Evolutionary conservation across 2,113 vertebrate genomes (phyloP).

Genomic region (Clarias macrocephalus): DNA sequence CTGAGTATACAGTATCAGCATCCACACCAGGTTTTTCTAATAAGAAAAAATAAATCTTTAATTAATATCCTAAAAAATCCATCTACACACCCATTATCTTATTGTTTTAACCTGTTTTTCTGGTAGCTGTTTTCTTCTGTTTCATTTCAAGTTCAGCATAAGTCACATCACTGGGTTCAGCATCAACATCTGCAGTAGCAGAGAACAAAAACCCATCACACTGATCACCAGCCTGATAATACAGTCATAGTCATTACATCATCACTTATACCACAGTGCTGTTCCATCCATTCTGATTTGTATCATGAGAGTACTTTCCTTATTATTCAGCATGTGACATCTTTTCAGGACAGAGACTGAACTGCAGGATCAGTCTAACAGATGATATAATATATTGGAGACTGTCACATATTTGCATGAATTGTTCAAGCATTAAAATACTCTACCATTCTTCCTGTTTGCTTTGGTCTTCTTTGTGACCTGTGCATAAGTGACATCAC

Average conservation of each 20-base stretch:
- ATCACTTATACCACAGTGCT: too few species aligned
- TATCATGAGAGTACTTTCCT: background rate
- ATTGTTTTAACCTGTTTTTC: background rate
- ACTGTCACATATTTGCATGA: too few species aligned
- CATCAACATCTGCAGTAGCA: background rate
- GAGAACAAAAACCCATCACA: background rate
- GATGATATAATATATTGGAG: background rate
- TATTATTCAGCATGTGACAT: background rate
- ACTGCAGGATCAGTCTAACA: background rate
- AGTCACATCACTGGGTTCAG: background rate
- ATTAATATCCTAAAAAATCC: background rate
- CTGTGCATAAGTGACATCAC: background rate
- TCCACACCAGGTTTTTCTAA: background rate
- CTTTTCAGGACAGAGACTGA: background rate
- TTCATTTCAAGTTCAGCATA: background rate
- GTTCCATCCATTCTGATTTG: background rate
- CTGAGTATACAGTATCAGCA: slow-evolving; percentile 14
- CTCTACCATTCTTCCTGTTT: background rate
- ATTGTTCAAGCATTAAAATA: background rate
- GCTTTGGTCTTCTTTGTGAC: background rate
- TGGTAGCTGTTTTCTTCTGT: background rate
- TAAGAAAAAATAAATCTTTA: background rate
- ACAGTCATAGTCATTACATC: too few species aligned
- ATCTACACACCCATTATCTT: background rate
- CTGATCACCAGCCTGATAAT: background rate